Conservation (phyloP, 2,113 vertebrate species). For the Aramus guarauna region DNA sequence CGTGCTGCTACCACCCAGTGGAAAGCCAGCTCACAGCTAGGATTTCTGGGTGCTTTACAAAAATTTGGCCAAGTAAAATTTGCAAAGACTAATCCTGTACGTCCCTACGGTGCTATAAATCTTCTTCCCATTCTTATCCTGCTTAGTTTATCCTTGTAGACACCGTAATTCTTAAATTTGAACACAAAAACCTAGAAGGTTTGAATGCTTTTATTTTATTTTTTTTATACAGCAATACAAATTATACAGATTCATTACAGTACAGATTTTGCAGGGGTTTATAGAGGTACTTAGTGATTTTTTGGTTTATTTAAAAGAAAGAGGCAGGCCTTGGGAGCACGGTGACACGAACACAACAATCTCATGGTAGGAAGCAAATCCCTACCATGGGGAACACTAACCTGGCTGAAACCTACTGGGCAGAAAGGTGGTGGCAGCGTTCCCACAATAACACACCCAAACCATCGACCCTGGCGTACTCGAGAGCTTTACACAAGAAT, state of each 20-base stretch:
- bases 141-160: not conserved
- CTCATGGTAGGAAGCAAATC: not conserved
- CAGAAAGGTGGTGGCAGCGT: not conserved
- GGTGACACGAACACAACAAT: not conserved
- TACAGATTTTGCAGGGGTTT: conserved; percentile 36
- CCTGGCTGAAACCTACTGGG: conserved; percentile 1
- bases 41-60: not conserved
- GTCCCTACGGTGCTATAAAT: rapidly evolving
- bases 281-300: conserved; percentile 46
- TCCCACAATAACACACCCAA: not conserved
- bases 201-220: conserved; percentile 25
- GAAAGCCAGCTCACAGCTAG: not conserved
- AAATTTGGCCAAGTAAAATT: not conserved
- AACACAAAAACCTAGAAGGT: not conserved
- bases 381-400: not conserved
- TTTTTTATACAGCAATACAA: conserved; percentile 51
- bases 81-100: not conserved
- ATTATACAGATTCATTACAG: conserved; percentile 38
- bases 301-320: conserved; percentile 49
- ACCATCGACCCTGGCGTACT: not conserved
- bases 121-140: not conserved
- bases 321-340: conserved; percentile 21
- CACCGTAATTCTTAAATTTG: not conserved
- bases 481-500: not conserved
- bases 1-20: conserved; percentile 38